These are phyloP conservation scores for Drusus annulatus DNA, from an alignment of 1,140 invertebrate species.

Conservation along the genomic window DNA sequence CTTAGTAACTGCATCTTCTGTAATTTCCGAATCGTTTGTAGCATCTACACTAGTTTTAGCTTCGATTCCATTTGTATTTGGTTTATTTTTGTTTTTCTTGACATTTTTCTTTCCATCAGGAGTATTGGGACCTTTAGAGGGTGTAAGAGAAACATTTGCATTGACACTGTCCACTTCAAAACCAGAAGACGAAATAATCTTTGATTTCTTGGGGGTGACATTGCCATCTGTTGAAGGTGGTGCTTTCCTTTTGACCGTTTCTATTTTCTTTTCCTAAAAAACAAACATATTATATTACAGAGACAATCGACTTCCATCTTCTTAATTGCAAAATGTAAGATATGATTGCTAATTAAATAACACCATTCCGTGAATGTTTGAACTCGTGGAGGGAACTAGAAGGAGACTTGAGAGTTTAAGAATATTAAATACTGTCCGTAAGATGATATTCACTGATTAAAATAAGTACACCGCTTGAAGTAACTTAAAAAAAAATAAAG, in stretches of 20 bases:
- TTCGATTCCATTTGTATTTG: not conserved
- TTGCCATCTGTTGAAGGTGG: not conserved
- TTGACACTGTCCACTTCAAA: not conserved
- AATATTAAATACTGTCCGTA: no score
- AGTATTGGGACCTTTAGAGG: conserved; percentile 43
- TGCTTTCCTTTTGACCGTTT: not conserved
- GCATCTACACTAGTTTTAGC: not conserved
- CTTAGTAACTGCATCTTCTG: conserved; percentile 30
- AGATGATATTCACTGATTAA: no score
- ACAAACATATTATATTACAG: no score
- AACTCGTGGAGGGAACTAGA: no score
- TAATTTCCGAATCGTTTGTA: not conserved
- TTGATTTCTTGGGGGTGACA: not conserved
- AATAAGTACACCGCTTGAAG: no score
- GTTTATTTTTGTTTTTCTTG: conserved; percentile 1
- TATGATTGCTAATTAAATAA: no score
- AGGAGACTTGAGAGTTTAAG: no score
- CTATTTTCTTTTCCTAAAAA: not conserved
- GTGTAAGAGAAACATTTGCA: not conserved
- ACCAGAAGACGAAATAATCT: not conserved
- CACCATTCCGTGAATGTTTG: no score
- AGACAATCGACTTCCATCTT: no score
- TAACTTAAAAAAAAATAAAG: no score
- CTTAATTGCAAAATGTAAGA: no score
- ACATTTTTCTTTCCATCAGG: not conserved